Percentiles rank a stretch among this genome's conserved stretches.
phyloP scores from a whole-genome alignment of 1,140 invertebrate genomes.

The Varroa destructor region DNA sequence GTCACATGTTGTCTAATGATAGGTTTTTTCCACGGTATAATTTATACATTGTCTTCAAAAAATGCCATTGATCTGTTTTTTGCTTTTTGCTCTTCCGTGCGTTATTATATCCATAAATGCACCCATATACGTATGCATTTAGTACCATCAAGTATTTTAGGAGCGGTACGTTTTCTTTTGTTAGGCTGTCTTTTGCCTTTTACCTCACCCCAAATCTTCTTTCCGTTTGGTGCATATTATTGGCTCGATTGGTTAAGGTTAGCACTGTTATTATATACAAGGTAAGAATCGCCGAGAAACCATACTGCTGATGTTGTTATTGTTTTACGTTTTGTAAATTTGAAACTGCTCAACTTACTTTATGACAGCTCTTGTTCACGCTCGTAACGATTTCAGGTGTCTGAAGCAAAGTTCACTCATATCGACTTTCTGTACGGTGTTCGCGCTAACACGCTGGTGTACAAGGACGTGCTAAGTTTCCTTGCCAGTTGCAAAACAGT shows the following conservation, averaged over 20 bases:
- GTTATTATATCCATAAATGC: no score
- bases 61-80: no score
- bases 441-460: neutral
- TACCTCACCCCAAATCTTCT: neutral
- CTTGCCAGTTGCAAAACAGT: neutral
- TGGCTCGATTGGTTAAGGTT: neutral
- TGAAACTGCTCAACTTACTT: neutral
- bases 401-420: constrained; percentile 5
- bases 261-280: neutral
- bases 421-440: neutral
- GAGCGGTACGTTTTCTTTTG: no score
- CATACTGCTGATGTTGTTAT: neutral
- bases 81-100: no score
- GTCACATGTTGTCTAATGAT: no score
- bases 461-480: neutral
- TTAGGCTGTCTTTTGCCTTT: no score
- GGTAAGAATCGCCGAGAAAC: neutral
- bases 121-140: no score
- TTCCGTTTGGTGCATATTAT: neutral
- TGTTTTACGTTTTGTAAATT: neutral
- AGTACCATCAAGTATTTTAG: no score
- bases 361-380: neutral
- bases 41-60: no score
- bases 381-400: neutral
- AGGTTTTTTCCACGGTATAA: no score